Conservation (phyloP, 2,797 vertebrate genomes). For the Chiroxiphia lanceolata region DNA sequence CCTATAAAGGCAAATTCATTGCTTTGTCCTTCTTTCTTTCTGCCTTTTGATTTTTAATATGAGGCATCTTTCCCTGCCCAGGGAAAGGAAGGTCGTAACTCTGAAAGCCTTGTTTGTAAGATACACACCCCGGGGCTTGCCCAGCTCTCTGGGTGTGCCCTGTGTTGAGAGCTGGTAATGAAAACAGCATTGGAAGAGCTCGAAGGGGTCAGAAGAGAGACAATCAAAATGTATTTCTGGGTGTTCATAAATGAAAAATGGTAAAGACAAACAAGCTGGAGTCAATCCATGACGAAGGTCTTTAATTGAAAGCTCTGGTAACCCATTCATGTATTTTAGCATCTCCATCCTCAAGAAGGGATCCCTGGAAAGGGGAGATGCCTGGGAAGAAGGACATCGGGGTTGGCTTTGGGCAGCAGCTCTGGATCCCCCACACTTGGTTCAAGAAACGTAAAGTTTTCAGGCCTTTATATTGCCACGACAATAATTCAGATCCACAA, state of each 20-base stretch:
- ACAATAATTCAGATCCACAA: constrained; percentile 56
- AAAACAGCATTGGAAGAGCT: background rate
- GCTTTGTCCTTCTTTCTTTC: background rate
- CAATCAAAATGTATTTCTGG: background rate
- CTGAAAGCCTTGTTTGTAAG: background rate
- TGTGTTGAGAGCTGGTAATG: background rate
- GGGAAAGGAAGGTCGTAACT: background rate
- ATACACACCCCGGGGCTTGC: accelerated
- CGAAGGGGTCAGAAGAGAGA: too few species aligned
- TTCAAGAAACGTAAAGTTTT: background rate
- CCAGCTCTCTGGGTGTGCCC: background rate
- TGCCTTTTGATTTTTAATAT: background rate
- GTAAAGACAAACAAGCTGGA: background rate
- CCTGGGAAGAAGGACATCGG: background rate
- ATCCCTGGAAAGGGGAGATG: background rate
- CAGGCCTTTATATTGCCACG: background rate
- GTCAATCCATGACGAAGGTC: background rate
- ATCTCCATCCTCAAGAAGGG: background rate
- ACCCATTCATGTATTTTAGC: background rate
- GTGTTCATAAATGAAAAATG: background rate
- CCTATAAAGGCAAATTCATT: background rate
- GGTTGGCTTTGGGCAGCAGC: background rate
- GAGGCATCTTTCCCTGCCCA: background rate
- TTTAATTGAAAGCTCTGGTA: constrained; percentile 40
- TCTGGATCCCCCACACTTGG: background rate